These are phyloP conservation scores for Lipophrys pholis DNA, from an alignment of 2,113 vertebrate genomes.

Conservation along the genomic window DNA sequence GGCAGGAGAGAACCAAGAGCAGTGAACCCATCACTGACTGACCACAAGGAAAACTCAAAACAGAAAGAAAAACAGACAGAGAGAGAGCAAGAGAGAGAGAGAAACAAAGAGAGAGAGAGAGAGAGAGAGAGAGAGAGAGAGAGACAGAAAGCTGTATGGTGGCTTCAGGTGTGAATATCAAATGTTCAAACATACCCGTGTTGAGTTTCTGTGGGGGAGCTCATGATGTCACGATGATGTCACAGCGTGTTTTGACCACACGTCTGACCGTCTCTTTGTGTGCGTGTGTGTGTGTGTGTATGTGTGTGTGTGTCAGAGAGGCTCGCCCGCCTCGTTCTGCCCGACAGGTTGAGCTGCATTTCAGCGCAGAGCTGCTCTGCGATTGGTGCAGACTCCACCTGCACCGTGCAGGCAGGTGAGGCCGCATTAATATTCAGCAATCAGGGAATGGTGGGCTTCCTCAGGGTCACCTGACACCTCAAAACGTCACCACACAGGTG, in stretches of 20 bases:
- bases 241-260: slow-evolving; percentile 47
- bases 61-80: not conserved
- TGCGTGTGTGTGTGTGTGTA: slow-evolving; percentile 29
- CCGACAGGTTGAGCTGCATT: slow-evolving; percentile 77
- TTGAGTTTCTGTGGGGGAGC: slow-evolving; percentile 30
- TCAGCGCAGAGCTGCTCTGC: slow-evolving; percentile 33
- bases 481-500: too few species aligned
- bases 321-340: slow-evolving; percentile 24
- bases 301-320: slow-evolving; percentile 16
- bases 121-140: not conserved
- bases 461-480: slow-evolving; percentile 24
- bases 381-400: slow-evolving; percentile 66
- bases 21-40: too few species aligned
- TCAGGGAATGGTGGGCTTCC: slow-evolving; percentile 17
- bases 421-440: slow-evolving; percentile 44
- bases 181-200: slow-evolving; percentile 55
- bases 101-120: not conserved
- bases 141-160: too few species aligned
- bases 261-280: slow-evolving; percentile 35
- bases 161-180: not conserved
- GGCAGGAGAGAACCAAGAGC: too few species aligned
- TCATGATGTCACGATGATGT: slow-evolving; percentile 75
- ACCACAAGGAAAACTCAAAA: too few species aligned
- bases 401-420: slow-evolving; percentile 44
- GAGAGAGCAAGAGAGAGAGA: not conserved